Conservation (phyloP, 2,113 vertebrate genomes). For the Hypomesus transpacificus region DNA sequence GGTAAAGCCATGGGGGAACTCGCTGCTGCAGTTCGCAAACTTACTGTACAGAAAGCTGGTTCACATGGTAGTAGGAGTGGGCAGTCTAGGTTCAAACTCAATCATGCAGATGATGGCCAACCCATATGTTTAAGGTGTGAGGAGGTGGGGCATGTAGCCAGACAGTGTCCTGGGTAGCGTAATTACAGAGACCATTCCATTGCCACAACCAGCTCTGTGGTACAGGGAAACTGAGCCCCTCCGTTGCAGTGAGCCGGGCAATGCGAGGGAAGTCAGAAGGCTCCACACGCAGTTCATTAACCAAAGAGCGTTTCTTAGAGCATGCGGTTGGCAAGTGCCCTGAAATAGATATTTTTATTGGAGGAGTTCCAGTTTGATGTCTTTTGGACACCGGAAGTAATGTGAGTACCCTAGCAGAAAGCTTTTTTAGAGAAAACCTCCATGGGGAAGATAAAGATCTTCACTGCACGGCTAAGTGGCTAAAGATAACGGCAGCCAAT, state of each 20-base stretch:
- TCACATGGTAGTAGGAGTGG: background rate
- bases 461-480: slow-evolving; percentile 14
- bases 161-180: background rate
- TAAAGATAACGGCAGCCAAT: slow-evolving; percentile 16
- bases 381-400: slow-evolving; percentile 18
- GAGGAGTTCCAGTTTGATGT: background rate
- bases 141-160: slow-evolving; percentile 9
- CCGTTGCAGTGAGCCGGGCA: background rate
- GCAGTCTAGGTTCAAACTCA: background rate
- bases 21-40: background rate
- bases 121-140: slow-evolving; percentile 19
- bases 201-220: too few species aligned
- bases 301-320: background rate
- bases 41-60: background rate
- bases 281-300: background rate
- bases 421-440: slow-evolving; percentile 16
- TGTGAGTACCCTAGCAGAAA: slow-evolving; percentile 12
- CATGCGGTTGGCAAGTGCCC: background rate
- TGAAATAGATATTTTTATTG: slow-evolving; percentile 8
- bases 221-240: background rate
- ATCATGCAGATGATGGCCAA: slow-evolving; percentile 9
- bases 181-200: background rate
- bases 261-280: background rate
- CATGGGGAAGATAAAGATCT: slow-evolving; percentile 18
- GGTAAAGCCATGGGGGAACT: slow-evolving; percentile 11